phyloP scores from a whole-genome alignment of 2,113 vertebrate species.

The Coturnix japonica region DNA sequence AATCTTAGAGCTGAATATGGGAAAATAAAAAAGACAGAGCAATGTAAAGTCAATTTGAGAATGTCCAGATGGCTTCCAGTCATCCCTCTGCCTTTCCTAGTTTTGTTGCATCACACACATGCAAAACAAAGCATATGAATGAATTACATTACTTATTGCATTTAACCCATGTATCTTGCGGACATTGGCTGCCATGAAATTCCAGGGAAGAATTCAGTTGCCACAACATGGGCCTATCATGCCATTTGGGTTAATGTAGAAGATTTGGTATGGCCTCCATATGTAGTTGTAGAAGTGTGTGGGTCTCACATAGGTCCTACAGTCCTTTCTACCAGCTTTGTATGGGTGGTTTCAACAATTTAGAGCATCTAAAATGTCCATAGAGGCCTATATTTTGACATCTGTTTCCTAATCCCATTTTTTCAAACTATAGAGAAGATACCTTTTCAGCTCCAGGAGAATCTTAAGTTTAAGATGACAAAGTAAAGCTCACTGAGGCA shows the following conservation, averaged over 20 bases:
- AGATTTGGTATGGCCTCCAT: background rate
- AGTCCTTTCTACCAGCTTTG: background rate
- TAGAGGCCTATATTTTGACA: background rate
- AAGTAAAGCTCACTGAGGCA: background rate
- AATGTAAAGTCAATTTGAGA: background rate
- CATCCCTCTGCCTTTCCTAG: no score
- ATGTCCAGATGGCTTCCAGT: background rate
- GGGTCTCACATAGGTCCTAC: background rate
- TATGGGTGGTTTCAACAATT: background rate
- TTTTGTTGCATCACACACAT: background rate
- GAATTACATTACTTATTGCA: accelerated
- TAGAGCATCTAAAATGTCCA: background rate
- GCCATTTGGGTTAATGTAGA: background rate
- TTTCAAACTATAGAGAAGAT: background rate
- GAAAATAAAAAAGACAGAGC: background rate
- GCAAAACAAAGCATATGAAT: background rate
- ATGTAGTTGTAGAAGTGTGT: background rate
- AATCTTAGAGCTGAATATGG: background rate
- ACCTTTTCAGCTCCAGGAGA: background rate
- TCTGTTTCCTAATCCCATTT: background rate
- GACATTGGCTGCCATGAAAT: background rate
- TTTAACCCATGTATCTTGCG: background rate
- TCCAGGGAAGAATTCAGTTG: background rate
- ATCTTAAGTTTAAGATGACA: background rate
- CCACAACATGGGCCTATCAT: background rate